Evolutionary conservation across 2,113 vertebrate species (phyloP).

Genomic region (Etia nguti): DNA sequence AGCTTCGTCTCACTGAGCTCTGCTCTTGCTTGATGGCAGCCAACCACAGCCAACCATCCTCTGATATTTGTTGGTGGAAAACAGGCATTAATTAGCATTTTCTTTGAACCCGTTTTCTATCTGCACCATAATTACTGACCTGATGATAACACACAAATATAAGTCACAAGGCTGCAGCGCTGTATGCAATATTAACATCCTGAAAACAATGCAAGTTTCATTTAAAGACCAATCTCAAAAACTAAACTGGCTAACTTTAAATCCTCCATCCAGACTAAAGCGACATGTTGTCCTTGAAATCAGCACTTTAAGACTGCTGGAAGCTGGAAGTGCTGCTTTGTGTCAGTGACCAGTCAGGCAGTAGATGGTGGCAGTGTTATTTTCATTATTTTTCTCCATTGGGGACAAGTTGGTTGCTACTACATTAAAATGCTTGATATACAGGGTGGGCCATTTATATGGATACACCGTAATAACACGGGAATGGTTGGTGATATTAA

Average conservation of each 20-base stretch:
- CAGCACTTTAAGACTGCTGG: neutral
- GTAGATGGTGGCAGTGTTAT: neutral
- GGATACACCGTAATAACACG: too few species aligned
- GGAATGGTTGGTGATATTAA: too few species aligned
- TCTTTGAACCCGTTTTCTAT: neutral
- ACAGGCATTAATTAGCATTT: neutral
- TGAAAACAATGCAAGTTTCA: neutral
- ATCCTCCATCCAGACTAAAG: neutral
- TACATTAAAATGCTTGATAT: neutral
- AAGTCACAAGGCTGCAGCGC: neutral
- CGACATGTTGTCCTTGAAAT: neutral
- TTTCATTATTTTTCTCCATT: neutral
- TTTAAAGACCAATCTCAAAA: neutral
- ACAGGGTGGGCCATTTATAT: too few species aligned
- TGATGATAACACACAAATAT: neutral
- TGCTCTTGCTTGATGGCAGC: neutral
- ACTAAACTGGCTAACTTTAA: neutral
- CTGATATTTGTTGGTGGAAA: neutral
- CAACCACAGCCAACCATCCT: neutral
- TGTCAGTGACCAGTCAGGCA: neutral
- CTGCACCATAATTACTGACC: neutral
- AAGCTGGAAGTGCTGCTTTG: neutral
- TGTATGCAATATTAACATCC: neutral
- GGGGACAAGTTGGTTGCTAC: neutral
- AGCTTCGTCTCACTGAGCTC: neutral